phyloP scores from a whole-genome alignment of 2,888 invertebrate species.

The Amphipyra berbera region DNA sequence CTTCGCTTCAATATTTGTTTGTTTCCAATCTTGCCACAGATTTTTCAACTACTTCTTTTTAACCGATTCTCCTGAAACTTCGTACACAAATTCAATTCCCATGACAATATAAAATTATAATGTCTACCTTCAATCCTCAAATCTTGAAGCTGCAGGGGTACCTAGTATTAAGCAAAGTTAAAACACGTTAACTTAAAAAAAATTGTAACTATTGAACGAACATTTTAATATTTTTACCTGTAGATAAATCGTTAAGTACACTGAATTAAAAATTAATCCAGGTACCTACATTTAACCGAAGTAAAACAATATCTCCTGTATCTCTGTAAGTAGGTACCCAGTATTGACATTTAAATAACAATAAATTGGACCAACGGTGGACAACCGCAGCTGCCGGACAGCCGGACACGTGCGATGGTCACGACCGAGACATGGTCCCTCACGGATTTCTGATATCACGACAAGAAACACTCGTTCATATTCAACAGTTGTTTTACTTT shows the following conservation, averaged over 20 bases:
- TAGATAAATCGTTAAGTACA: not conserved
- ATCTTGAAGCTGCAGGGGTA: too few species aligned
- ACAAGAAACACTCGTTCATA: slow-evolving; percentile 52
- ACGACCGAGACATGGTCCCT: slow-evolving; percentile 76
- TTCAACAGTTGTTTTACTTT: slow-evolving; percentile 41
- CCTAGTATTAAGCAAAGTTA: too few species aligned
- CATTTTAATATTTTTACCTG: too few species aligned
- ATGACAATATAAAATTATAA: too few species aligned
- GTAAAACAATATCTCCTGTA: slow-evolving; percentile 46
- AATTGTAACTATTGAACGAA: too few species aligned
- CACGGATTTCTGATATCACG: slow-evolving; percentile 74
- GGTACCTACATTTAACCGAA: not conserved
- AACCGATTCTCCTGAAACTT: too few species aligned
- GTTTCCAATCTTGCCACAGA: too few species aligned
- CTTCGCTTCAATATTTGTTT: too few species aligned
- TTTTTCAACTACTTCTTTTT: too few species aligned
- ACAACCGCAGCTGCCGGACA: slow-evolving; percentile 70
- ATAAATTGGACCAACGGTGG: slow-evolving; percentile 71
- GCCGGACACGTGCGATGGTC: slow-evolving; percentile 82
- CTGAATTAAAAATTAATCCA: not conserved
- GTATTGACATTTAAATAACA: slow-evolving; percentile 75
- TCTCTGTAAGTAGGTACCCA: slow-evolving; percentile 33
- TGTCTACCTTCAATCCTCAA: too few species aligned
- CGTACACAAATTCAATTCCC: too few species aligned
- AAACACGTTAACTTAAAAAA: too few species aligned